Conservation (phyloP, 1,140 invertebrate genomes). For the Lordiphosa clarofinis region DNA sequence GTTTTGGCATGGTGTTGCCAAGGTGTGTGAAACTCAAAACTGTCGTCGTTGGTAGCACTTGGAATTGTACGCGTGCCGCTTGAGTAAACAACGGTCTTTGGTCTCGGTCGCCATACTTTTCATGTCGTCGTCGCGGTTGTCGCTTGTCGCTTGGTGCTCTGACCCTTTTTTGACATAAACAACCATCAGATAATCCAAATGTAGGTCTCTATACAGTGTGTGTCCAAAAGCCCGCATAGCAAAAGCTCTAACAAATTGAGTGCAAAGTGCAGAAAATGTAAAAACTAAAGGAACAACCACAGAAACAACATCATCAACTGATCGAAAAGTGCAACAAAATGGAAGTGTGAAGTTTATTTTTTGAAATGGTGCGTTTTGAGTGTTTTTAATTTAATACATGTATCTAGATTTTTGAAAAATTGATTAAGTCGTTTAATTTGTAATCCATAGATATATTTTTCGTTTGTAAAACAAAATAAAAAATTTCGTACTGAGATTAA, state of each 20-base stretch:
- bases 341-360: neutral
- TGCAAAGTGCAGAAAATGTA: conserved; percentile 5
- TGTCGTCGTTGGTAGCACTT: conserved; percentile 42
- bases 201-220: conserved; percentile 1
- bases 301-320: neutral
- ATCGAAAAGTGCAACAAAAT: conserved; percentile 4
- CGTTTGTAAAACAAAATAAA: no score
- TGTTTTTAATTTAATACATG: no score
- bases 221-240: neutral
- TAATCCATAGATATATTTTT: no score
- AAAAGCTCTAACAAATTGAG: conserved; percentile 6
- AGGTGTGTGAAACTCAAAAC: conserved; percentile 56
- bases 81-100: conserved; percentile 55
- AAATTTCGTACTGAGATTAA: no score
- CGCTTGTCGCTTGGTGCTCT: conserved; percentile 37
- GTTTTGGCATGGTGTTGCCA: conserved; percentile 54
- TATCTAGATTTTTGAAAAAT: no score
- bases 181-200: conserved; percentile 20
- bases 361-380: no score
- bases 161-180: conserved; percentile 30
- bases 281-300: neutral
- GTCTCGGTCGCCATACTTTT: conserved; percentile 33
- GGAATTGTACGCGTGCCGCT: conserved; percentile 48
- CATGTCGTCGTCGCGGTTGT: conserved; percentile 52
- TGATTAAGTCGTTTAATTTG: no score